These are phyloP conservation scores for Staurois parvus DNA, from an alignment of 2,797 vertebrate species.

Conservation along the genomic window DNA sequence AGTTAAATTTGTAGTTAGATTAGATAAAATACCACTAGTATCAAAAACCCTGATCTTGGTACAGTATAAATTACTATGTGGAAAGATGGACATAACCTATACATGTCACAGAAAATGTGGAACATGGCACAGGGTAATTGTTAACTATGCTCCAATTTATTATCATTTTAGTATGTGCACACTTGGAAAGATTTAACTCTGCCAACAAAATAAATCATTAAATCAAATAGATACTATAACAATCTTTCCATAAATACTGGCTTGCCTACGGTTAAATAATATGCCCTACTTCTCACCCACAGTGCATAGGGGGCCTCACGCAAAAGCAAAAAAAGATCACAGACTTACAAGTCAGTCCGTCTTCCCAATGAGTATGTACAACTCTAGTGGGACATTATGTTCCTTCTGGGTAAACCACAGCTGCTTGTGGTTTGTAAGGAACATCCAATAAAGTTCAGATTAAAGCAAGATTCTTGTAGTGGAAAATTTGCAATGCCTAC, in stretches of 20 bases:
- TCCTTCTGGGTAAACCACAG: constrained; percentile 50
- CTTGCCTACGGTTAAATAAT: not conserved
- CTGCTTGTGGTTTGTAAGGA: constrained; percentile 51
- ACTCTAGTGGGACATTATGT: constrained; percentile 41
- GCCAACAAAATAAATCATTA: not conserved
- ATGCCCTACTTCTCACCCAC: not conserved
- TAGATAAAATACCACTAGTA: too few species aligned
- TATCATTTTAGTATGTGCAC: too few species aligned
- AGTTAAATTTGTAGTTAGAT: too few species aligned
- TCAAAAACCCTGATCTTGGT: too few species aligned
- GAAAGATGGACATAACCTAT: too few species aligned
- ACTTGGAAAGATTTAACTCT: not conserved
- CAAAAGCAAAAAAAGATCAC: constrained; percentile 25
- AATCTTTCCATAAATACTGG: not conserved
- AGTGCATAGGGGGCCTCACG: not conserved
- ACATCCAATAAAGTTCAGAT: constrained; percentile 35
- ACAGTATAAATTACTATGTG: too few species aligned
- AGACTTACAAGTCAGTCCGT: constrained; percentile 30
- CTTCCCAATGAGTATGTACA: constrained; percentile 15
- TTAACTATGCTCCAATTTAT: too few species aligned
- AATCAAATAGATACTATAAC: not conserved
- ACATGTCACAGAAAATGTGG: too few species aligned
- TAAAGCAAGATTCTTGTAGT: constrained; percentile 32
- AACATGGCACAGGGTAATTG: too few species aligned
- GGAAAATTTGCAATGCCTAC: not conserved